Conservation (phyloP, 2,113 vertebrate species). For the Diphyllodes magnificus region DNA sequence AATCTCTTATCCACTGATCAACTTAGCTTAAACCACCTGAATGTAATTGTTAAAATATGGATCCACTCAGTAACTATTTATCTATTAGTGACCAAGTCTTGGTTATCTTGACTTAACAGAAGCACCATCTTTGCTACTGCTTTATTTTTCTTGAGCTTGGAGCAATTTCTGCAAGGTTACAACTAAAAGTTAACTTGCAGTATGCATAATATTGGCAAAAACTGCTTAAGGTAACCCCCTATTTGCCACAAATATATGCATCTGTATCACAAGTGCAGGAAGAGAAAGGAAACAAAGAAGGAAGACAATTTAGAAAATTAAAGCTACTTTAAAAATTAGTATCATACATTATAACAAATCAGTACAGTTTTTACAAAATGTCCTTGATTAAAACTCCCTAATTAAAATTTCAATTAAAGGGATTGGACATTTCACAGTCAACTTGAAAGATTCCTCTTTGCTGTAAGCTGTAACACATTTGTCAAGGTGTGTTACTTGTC, state of each 20-base stretch:
- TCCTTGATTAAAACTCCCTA: background rate
- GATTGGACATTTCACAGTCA: constrained; percentile 8
- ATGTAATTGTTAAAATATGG: background rate
- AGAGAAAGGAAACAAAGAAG: background rate
- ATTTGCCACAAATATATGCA: background rate
- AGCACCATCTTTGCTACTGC: background rate
- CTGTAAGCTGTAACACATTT: background rate
- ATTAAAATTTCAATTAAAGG: constrained; percentile 24
- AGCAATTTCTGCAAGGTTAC: background rate
- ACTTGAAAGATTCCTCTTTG: background rate
- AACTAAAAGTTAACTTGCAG: background rate
- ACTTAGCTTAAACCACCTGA: background rate
- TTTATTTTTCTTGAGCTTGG: background rate
- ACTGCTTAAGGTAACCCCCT: background rate
- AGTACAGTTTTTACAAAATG: background rate
- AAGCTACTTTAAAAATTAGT: background rate
- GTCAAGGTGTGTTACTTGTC: background rate
- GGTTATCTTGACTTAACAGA: background rate
- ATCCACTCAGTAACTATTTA: background rate
- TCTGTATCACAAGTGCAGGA: background rate
- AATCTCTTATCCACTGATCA: background rate
- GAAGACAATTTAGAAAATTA: background rate
- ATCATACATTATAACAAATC: background rate
- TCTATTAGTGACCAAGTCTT: background rate
- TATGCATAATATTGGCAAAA: background rate